These are phyloP conservation scores for Carposina sasakii DNA, from an alignment of 1,140 invertebrate genomes.

Conservation along the genomic window DNA sequence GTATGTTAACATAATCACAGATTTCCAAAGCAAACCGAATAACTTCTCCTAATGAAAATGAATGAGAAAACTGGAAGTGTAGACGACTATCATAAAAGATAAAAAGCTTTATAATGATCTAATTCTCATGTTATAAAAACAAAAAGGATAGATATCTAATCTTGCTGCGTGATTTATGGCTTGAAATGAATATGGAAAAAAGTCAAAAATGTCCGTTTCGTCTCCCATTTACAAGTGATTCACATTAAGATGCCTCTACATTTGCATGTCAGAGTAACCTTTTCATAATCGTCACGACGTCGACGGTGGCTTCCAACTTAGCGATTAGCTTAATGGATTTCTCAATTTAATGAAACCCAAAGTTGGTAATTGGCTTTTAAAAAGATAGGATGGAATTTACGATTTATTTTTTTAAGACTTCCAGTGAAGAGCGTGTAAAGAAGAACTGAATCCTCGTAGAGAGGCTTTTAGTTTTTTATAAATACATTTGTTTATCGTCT, in stretches of 20 bases:
- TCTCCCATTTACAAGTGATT: constrained; percentile 55
- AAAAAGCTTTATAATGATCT: constrained; percentile 25
- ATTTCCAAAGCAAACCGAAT: constrained; percentile 38
- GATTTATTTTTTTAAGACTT: constrained; percentile 22
- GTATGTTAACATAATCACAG: constrained; percentile 56
- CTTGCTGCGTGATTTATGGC: constrained; percentile 48
- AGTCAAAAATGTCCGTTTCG: constrained; percentile 26
- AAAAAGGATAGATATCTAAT: constrained; percentile 48
- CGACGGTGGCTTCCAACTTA: constrained; percentile 45
- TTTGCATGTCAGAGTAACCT: constrained; percentile 58
- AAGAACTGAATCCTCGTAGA: no score
- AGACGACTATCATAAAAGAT: constrained; percentile 31
- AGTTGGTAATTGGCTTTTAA: constrained; percentile 56
- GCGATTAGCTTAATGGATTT: constrained; percentile 64
- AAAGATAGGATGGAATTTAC: constrained; percentile 45
- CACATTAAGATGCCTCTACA: constrained; percentile 54
- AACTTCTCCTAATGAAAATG: constrained; percentile 45
- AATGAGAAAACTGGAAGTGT: constrained; percentile 43
- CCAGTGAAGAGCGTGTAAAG: neutral
- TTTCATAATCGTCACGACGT: constrained; percentile 58
- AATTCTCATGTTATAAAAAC: constrained; percentile 29
- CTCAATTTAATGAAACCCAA: constrained; percentile 58
- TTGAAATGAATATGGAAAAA: neutral
- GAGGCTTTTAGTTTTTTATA: no score
- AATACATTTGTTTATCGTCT: neutral